Conservation (phyloP, 2,113 vertebrate genomes). For the Cynopterus brachyotis region DNA sequence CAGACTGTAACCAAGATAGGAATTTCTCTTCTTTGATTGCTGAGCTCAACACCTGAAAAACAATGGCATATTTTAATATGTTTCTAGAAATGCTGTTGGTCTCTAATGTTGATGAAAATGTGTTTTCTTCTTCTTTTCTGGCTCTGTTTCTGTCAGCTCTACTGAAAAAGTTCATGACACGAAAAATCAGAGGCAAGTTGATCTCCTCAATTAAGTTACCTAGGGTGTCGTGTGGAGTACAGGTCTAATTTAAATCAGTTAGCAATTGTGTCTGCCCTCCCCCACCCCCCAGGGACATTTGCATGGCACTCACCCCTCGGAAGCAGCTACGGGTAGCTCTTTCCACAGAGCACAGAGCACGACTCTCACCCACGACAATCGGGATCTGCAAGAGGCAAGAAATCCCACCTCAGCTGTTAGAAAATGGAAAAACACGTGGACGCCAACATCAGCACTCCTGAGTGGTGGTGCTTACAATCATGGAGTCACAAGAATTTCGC, state of each 20-base stretch:
- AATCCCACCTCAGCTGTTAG: not conserved
- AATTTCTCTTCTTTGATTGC: constrained; percentile 84
- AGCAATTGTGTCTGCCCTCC: not conserved
- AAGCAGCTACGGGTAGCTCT: constrained; percentile 85
- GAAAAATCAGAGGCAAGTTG: not conserved
- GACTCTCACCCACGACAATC: constrained; percentile 84
- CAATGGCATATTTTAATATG: not conserved
- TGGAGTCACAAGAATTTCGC: not conserved
- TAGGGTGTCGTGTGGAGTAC: not conserved
- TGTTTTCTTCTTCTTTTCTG: not conserved
- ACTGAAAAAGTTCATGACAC: not conserved
- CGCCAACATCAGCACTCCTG: not conserved
- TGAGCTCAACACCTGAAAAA: constrained; percentile 79
- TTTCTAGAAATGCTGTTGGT: not conserved
- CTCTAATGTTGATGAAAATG: not conserved
- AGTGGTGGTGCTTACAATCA: not conserved
- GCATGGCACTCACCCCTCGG: constrained; percentile 82
- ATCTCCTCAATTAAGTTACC: not conserved
- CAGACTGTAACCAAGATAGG: constrained; percentile 86
- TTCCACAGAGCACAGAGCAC: constrained; percentile 82
- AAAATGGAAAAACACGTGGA: not conserved
- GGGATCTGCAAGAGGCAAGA: constrained; percentile 84
- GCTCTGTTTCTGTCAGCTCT: constrained; percentile 7
- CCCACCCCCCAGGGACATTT: not conserved
- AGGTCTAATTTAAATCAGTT: constrained; percentile 14